A percentile compares a stretch with the other conserved stretches of the same genome.
Evolutionary conservation across 2,797 vertebrate species (phyloP).

Genomic region (Gallinago stenura): DNA sequence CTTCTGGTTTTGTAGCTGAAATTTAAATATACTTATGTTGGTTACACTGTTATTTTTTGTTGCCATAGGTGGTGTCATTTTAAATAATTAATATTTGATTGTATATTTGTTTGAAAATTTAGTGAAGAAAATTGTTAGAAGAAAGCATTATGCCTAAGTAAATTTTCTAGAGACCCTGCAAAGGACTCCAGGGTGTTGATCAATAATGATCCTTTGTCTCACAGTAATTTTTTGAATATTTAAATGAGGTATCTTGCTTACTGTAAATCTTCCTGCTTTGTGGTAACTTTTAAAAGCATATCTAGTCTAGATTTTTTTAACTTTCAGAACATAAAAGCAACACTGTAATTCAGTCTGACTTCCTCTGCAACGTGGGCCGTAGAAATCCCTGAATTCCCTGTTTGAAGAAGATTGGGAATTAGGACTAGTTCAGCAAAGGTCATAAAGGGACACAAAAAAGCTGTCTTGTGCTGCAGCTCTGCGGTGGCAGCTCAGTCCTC

Average conservation of each 20-base stretch:
- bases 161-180: neutral
- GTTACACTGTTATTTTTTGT: neutral
- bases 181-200: neutral
- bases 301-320: neutral
- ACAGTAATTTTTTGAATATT: neutral
- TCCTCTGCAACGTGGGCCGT: neutral
- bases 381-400: neutral
- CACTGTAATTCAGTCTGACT: neutral
- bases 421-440: neutral
- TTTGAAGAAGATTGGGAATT: neutral
- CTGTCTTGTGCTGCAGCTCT: neutral
- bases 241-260: neutral
- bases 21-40: neutral
- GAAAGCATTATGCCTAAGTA: neutral
- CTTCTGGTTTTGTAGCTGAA: neutral
- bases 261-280: neutral
- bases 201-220: neutral
- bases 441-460: neutral
- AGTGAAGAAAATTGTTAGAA: neutral
- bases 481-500: neutral
- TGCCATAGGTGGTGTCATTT: neutral
- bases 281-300: neutral
- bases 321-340: neutral
- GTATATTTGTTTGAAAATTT: neutral
- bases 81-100: neutral